phyloP scores from a whole-genome alignment of 2,113 vertebrate genomes.

The Percina caprodes region DNA sequence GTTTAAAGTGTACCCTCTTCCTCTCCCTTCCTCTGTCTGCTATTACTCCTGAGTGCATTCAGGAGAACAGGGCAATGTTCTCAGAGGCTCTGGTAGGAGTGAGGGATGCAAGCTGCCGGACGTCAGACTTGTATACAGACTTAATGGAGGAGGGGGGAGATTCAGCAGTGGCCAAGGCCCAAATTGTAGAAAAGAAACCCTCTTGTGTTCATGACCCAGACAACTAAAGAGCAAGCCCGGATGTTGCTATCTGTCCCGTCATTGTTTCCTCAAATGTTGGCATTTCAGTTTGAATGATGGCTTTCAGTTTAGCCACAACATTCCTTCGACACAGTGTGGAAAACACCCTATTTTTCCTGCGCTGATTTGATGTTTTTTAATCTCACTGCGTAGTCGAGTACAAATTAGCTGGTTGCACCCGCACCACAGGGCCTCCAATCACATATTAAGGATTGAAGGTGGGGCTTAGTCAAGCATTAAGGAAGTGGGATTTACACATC shows the following conservation, averaged over 20 bases:
- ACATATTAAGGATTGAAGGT: slow-evolving; percentile 43
- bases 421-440: slow-evolving; percentile 50
- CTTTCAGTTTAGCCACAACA: slow-evolving; percentile 80
- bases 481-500: slow-evolving; percentile 51
- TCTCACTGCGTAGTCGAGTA: slow-evolving; percentile 46
- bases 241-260: slow-evolving; percentile 78
- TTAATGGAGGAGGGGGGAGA: slow-evolving; percentile 46
- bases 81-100: slow-evolving; percentile 65
- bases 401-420: slow-evolving; percentile 56
- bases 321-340: slow-evolving; percentile 67
- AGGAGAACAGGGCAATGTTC: slow-evolving; percentile 77
- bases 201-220: slow-evolving; percentile 73
- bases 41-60: slow-evolving; percentile 61
- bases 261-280: slow-evolving; percentile 82
- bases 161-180: slow-evolving; percentile 53
- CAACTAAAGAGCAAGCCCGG: slow-evolving; percentile 71
- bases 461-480: slow-evolving; percentile 44
- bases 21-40: slow-evolving; percentile 62
- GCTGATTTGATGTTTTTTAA: slow-evolving; percentile 64
- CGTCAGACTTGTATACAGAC: slow-evolving; percentile 72
- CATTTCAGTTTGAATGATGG: slow-evolving; percentile 78
- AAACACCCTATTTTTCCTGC: slow-evolving; percentile 71
- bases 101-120: slow-evolving; percentile 78
- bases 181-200: slow-evolving; percentile 71
- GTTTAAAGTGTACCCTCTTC: slow-evolving; percentile 58